Conservation (phyloP, 2,888 invertebrate genomes). For the Amorpha juglandis region DNA sequence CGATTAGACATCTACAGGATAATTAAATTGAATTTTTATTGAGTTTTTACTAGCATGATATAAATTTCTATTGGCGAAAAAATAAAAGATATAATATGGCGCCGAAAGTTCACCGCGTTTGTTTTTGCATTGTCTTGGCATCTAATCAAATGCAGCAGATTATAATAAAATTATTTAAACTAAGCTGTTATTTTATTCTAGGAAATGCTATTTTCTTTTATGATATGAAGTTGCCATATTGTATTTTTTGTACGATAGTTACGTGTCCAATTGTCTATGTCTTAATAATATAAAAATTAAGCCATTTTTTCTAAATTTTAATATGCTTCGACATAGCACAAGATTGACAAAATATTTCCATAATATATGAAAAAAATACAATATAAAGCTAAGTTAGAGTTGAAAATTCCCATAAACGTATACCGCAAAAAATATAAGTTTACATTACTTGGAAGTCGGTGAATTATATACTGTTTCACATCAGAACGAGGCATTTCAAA, state of each 20-base stretch:
- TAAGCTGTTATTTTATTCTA: too few species aligned
- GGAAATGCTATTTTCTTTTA: too few species aligned
- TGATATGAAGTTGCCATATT: too few species aligned
- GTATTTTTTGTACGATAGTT: too few species aligned
- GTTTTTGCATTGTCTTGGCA: background rate
- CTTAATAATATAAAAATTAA: too few species aligned
- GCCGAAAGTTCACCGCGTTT: constrained; percentile 2
- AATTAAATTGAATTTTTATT: background rate
- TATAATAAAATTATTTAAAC: too few species aligned
- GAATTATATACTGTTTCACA: constrained; percentile 45
- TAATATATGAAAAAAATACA: background rate
- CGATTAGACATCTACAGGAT: background rate
- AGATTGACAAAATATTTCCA: background rate
- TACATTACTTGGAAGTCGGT: constrained; percentile 26
- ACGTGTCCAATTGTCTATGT: too few species aligned
- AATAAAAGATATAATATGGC: background rate
- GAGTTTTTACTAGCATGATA: background rate
- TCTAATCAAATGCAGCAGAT: too few species aligned
- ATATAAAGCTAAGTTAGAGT: background rate
- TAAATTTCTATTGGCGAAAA: background rate
- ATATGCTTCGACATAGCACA: too few species aligned
- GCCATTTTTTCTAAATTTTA: too few species aligned
- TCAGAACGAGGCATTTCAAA: constrained; percentile 53
- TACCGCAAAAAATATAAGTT: constrained; percentile 8
- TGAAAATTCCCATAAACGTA: constrained; percentile 24